phyloP scores from a whole-genome alignment of 2,888 invertebrate species.

The Cataglyphis cursor region DNA sequence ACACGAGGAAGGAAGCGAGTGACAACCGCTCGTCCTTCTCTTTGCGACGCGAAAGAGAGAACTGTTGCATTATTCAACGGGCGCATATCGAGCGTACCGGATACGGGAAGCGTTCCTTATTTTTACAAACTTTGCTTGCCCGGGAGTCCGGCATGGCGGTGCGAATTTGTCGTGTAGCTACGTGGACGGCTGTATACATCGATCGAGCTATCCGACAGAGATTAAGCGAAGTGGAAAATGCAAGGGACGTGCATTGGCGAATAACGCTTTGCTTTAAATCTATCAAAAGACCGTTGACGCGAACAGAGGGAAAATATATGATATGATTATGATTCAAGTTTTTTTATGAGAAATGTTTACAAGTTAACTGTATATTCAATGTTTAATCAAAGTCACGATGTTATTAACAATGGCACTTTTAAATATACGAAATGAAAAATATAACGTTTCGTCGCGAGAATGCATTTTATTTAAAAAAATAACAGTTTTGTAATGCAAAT shows the following conservation, averaged over 20 bases:
- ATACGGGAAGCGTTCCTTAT: slow-evolving; percentile 64
- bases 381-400: neutral
- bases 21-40: slow-evolving; percentile 1
- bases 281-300: neutral
- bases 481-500: neutral
- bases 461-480: neutral
- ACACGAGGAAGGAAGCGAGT: slow-evolving; percentile 38
- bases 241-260: slow-evolving; percentile 40
- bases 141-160: slow-evolving; percentile 39
- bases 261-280: slow-evolving; percentile 23
- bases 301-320: slow-evolving; percentile 7
- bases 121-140: slow-evolving; percentile 56
- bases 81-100: slow-evolving; percentile 48
- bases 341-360: neutral
- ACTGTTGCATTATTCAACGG: slow-evolving; percentile 70
- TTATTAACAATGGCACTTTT: neutral
- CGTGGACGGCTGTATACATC: slow-evolving; percentile 21
- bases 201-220: slow-evolving; percentile 15
- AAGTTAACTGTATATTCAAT: neutral
- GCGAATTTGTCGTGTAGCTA: slow-evolving; percentile 60
- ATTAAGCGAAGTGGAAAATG: slow-evolving; percentile 46
- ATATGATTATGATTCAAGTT: slow-evolving; percentile 25
- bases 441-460: neutral
- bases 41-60: slow-evolving; percentile 46
- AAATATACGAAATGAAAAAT: neutral